A percentile compares a stretch with the other conserved stretches of the same genome.
phyloP scores from a whole-genome alignment of 2,113 vertebrate species.

The Callopanchax toddi region DNA sequence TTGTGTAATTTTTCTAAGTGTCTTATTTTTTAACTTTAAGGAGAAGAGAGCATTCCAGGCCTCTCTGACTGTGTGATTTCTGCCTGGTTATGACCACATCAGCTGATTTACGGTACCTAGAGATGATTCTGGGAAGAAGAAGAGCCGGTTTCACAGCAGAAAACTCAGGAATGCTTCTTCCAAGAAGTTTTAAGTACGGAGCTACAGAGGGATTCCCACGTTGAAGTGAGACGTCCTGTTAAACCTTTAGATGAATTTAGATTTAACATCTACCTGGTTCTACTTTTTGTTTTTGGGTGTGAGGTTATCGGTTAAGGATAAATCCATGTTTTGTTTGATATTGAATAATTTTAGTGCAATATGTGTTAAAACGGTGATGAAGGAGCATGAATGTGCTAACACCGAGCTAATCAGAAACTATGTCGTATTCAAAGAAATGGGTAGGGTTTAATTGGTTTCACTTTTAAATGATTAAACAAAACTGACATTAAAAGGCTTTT shows the following conservation, averaged over 20 bases:
- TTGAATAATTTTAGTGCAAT: slow-evolving; percentile 66
- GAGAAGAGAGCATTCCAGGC: neutral
- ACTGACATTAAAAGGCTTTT: slow-evolving; percentile 38
- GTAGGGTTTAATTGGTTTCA: slow-evolving; percentile 33
- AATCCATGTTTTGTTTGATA: slow-evolving; percentile 22
- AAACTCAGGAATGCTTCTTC: slow-evolving; percentile 68
- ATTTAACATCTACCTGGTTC: slow-evolving; percentile 2
- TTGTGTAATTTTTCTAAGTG: slow-evolving; percentile 38
- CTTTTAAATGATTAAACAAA: slow-evolving; percentile 13
- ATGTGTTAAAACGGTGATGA: slow-evolving; percentile 15
- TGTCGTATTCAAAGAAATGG: slow-evolving; percentile 20
- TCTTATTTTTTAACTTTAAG: slow-evolving; percentile 51
- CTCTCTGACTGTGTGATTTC: neutral
- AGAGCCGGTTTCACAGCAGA: slow-evolving; percentile 17
- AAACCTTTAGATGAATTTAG: slow-evolving; percentile 9
- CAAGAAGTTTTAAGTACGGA: slow-evolving; percentile 47
- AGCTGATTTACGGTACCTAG: slow-evolving; percentile 30
- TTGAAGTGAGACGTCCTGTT: slow-evolving; percentile 13
- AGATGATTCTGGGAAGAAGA: slow-evolving; percentile 42
- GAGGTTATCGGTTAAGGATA: slow-evolving; percentile 12
- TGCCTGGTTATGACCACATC: slow-evolving; percentile 31
- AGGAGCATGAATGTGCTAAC: slow-evolving; percentile 66
- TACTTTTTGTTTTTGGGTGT: slow-evolving; percentile 5
- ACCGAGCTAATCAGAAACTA: slow-evolving; percentile 64
- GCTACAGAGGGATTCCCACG: slow-evolving; percentile 12